phyloP scores from a whole-genome alignment of 1,140 invertebrate genomes.

The Papilio glaucus region DNA sequence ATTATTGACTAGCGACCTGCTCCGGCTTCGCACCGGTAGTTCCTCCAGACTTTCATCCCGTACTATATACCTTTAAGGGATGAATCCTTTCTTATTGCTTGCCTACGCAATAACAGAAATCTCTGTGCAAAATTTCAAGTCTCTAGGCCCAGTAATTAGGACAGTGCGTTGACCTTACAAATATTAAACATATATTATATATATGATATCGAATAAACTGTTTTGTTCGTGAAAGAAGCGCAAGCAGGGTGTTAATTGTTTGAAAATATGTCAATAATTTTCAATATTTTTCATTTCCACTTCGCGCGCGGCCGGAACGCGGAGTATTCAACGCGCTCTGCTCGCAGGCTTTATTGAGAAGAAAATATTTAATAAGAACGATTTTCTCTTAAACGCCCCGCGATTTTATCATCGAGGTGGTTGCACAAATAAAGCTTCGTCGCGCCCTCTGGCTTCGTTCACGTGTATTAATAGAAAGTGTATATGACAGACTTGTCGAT shows the following conservation, averaged over 20 bases:
- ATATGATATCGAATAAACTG: background rate
- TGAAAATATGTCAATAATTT: slow-evolving; percentile 39
- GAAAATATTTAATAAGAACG: slow-evolving; percentile 76
- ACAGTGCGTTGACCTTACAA: too few relatives aligned
- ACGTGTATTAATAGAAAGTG: background rate
- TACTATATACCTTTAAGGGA: too few relatives aligned
- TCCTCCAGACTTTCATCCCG: too few relatives aligned
- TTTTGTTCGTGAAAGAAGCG: background rate
- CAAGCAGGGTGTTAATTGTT: background rate
- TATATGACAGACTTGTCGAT: background rate
- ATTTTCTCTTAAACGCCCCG: slow-evolving; percentile 60
- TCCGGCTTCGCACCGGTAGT: too few relatives aligned
- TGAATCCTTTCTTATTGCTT: too few relatives aligned
- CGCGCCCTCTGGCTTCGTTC: background rate
- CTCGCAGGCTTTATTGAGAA: slow-evolving; percentile 66
- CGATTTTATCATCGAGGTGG: slow-evolving; percentile 51
- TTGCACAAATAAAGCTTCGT: background rate
- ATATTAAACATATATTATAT: background rate
- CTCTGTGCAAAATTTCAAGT: too few relatives aligned
- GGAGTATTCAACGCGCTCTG: slow-evolving; percentile 59
- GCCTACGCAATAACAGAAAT: too few relatives aligned
- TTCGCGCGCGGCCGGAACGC: slow-evolving; percentile 59
- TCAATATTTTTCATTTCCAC: slow-evolving; percentile 68
- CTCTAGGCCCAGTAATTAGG: too few relatives aligned
- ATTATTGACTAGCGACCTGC: too few relatives aligned